phyloP scores from a whole-genome alignment of 1,140 invertebrate genomes.

The roundworm (Caenorhabditis elegans) region DNA sequence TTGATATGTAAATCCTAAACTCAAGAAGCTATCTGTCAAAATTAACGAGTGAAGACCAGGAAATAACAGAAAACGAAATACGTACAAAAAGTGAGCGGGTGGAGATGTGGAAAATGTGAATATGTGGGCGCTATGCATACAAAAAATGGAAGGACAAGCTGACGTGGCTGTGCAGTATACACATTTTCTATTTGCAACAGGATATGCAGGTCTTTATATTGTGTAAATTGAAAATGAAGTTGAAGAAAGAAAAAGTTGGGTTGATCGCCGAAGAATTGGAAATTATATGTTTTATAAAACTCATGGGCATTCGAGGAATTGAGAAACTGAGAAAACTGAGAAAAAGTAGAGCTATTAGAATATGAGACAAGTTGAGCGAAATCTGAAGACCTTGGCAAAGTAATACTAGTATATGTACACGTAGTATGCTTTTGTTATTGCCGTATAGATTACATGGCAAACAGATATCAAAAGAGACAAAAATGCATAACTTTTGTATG shows the following conservation, averaged over 20 bases:
- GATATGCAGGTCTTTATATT: not conserved
- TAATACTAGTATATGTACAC: not conserved
- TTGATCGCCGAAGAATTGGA: not conserved
- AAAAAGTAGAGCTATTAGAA: not conserved
- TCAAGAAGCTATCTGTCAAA: too few species aligned
- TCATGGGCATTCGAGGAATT: too few species aligned
- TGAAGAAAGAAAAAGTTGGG: too few species aligned
- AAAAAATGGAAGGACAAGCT: not conserved
- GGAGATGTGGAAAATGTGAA: not conserved
- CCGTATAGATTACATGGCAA: constrained; percentile 18
- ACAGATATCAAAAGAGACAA: not conserved
- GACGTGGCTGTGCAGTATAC: not conserved
- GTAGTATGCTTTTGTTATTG: not conserved
- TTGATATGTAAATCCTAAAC: too few species aligned
- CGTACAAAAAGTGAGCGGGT: not conserved
- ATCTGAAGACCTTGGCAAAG: not conserved
- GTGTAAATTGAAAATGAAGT: too few species aligned
- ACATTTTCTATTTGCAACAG: not conserved
- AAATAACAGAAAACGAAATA: not conserved
- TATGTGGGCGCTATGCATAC: constrained; percentile 17
- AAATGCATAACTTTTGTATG: not conserved
- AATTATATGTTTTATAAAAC: not conserved
- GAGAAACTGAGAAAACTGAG: not conserved
- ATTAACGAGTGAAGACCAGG: too few species aligned
- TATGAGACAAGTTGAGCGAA: not conserved